phyloP scores from a whole-genome alignment of 2,113 vertebrate species.

The Regulus satrapa region DNA sequence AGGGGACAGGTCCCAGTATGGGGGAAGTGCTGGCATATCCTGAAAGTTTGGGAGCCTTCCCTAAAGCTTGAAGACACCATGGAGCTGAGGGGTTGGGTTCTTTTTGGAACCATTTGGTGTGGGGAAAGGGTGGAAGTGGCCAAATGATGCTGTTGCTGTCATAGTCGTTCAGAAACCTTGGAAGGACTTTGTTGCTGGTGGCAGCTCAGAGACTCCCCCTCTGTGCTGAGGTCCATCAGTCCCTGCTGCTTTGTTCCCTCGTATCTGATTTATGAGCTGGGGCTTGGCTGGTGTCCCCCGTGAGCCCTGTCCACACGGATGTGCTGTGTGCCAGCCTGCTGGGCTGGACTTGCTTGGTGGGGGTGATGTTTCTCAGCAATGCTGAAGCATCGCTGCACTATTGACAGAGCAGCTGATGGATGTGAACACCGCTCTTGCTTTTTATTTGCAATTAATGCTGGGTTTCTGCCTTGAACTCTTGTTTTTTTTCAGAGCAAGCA shows the following conservation, averaged over 20 bases:
- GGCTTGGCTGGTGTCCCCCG: rapidly evolving
- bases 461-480: not conserved
- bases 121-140: not conserved
- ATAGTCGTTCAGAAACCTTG: not conserved
- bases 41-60: not conserved
- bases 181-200: not conserved
- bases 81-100: not conserved
- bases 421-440: not conserved
- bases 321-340: not conserved
- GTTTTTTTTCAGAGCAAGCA: rapidly evolving
- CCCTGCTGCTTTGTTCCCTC: not conserved
- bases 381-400: not conserved
- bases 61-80: rapidly evolving
- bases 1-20: not conserved
- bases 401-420: not conserved
- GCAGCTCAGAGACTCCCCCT: rapidly evolving
- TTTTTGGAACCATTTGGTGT: not conserved
- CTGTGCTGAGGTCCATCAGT: not conserved
- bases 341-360: not conserved
- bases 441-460: not conserved
- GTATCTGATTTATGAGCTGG: rapidly evolving
- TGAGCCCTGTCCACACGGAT: not conserved
- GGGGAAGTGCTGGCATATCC: not conserved
- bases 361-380: not conserved
- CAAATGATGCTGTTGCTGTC: not conserved